Evolutionary conservation across 2,888 invertebrate genomes (phyloP).

Genomic region (Terebella lapidaria): DNA sequence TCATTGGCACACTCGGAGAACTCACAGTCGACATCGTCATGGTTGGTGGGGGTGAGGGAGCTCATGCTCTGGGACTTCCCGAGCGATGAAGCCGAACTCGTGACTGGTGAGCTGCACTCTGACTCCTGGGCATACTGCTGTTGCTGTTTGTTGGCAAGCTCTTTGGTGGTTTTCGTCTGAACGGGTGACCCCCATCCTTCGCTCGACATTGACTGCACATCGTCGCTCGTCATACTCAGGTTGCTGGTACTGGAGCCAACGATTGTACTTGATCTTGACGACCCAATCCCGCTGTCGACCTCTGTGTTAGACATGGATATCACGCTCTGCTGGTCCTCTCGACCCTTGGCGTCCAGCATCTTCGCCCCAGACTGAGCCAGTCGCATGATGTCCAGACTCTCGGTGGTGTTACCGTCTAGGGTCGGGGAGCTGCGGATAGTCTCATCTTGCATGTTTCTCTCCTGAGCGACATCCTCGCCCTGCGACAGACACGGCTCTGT

Average conservation of each 20-base stretch:
- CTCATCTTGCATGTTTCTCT: background rate
- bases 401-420: too few relatives aligned
- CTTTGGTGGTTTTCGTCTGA: background rate
- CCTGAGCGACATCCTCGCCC: conserved; percentile 56
- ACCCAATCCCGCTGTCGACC: background rate
- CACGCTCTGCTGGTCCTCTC: background rate
- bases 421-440: background rate
- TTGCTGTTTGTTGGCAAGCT: background rate
- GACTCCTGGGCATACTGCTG: background rate
- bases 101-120: background rate
- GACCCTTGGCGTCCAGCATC: background rate
- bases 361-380: background rate
- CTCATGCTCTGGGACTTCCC: too few relatives aligned
- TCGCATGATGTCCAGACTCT: background rate
- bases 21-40: too few relatives aligned
- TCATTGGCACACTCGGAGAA: too few relatives aligned
- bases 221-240: background rate
- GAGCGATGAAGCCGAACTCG: too few relatives aligned
- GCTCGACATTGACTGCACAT: background rate
- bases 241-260: too few relatives aligned
- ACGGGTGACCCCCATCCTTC: background rate
- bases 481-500: conserved; percentile 53
- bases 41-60: too few relatives aligned
- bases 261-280: background rate
- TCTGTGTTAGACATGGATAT: background rate